phyloP scores from a whole-genome alignment of 2,888 invertebrate genomes.

The Arenicola marina region DNA sequence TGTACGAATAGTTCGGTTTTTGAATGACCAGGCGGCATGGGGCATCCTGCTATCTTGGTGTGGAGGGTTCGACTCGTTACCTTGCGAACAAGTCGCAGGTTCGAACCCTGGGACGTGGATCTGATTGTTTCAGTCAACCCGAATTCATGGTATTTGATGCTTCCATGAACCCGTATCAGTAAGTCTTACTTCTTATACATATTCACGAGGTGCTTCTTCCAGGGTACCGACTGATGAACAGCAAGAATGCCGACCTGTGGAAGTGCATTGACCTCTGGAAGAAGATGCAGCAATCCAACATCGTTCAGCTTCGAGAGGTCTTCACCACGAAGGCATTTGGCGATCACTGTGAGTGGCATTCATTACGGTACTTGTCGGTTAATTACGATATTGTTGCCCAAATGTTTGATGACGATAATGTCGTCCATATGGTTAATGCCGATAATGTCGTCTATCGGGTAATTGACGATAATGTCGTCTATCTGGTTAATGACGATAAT shows the following conservation, averaged over 20 bases:
- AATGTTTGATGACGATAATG: background rate
- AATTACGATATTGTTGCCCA: background rate
- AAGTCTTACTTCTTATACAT: conserved; percentile 82
- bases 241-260: background rate
- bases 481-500: too few species aligned
- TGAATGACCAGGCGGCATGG: too few species aligned
- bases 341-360: conserved; percentile 66
- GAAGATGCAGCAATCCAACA: conserved; percentile 90
- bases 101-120: too few species aligned
- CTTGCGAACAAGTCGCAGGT: too few species aligned
- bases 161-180: conserved; percentile 75
- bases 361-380: background rate
- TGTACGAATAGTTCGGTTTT: too few species aligned
- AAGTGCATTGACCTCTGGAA: conserved; percentile 74
- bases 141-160: background rate
- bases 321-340: conserved; percentile 95
- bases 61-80: too few species aligned
- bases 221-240: background rate
- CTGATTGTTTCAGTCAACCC: background rate
- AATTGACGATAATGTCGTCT: too few species aligned
- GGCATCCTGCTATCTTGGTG: too few species aligned
- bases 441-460: too few species aligned
- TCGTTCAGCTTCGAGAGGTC: conserved; percentile 88
- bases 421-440: background rate
- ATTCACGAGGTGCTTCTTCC: conserved; percentile 72